Conservation (phyloP, 2,113 vertebrate genomes). For the Lagopus leucura region DNA sequence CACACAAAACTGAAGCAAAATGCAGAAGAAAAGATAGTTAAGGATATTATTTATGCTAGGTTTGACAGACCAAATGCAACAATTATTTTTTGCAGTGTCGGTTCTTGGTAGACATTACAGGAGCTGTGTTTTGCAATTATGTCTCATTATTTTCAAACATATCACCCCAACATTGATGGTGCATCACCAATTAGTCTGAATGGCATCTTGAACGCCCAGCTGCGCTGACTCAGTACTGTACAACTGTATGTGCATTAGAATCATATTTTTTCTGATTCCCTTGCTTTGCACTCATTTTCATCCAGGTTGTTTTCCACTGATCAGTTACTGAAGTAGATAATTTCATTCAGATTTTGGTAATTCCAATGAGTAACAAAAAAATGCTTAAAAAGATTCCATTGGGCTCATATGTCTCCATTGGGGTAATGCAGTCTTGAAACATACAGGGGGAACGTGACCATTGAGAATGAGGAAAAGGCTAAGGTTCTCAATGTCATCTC, state of each 20-base stretch:
- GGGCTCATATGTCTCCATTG: not conserved
- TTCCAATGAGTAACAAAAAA: not conserved
- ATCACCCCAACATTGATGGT: not conserved
- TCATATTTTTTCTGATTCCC: not conserved
- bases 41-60: not conserved
- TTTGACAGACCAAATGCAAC: not conserved
- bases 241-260: not conserved
- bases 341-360: not conserved
- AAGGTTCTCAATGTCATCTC: no score
- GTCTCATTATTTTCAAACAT: conserved; percentile 7
- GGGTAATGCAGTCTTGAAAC: not conserved
- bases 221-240: not conserved
- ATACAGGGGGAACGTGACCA: no score
- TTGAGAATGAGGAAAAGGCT: no score
- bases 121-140: not conserved
- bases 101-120: not conserved
- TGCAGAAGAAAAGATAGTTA: not conserved
- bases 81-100: not conserved
- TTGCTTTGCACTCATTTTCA: not conserved
- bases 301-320: not conserved
- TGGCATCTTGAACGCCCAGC: not conserved
- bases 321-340: not conserved
- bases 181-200: not conserved
- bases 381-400: rapidly evolving
- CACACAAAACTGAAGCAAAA: not conserved